Evolutionary conservation across 2,797 vertebrate species (phyloP), one percentile per base, ranked within the genome.

Genomic region (Trachurus trachurus): DNA sequence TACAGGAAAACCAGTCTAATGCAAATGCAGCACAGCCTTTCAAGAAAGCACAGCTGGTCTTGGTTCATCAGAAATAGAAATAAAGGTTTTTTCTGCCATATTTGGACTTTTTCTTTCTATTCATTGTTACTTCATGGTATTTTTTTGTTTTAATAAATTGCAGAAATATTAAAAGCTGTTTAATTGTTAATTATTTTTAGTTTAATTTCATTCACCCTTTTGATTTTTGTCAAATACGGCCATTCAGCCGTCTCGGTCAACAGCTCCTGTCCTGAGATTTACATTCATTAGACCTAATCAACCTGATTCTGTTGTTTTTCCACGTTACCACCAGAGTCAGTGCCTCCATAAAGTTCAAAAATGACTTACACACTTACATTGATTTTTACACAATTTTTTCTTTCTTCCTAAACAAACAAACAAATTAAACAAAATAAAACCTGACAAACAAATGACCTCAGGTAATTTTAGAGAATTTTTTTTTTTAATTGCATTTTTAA

Each of bases 1-100:
- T 2, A 61, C 45, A 44, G 60, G 56, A 45, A 74, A 59, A 74
- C 12, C 61, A 63, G 19, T 73, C 60, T n/a, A 26, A 44, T 50
- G 42, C 22, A 54, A 66, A 80, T 29, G 8, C 11, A 45, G 6
- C 56, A 80, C 57, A 54, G 44, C 57, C 53, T 74, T 47, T 66
- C 9, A 11, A 29, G 21, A 59, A 42, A 59, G 34, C 53, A 11
- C 58, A 39, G 47, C 45, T 64, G 11, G n/a, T 37, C 8, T 29
- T 11, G 56, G 6, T 31, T 65, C 9, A 52, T 52, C 21, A 22
- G 0, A 12, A 52, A 12, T 12, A 22, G 5, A 22, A 22, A 12
- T 22, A 22, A 22, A 52, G 1, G 21, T 26, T 26, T 54, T 26
- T 6, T 54, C 21, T 26, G 21, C 21, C 22, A 22, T 26, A 13